A percentile compares a stretch with the other conserved stretches of the same genome.
Evolutionary conservation across 1,140 invertebrate genomes (phyloP).

Genomic region (Panagrolaimus sp.): DNA sequence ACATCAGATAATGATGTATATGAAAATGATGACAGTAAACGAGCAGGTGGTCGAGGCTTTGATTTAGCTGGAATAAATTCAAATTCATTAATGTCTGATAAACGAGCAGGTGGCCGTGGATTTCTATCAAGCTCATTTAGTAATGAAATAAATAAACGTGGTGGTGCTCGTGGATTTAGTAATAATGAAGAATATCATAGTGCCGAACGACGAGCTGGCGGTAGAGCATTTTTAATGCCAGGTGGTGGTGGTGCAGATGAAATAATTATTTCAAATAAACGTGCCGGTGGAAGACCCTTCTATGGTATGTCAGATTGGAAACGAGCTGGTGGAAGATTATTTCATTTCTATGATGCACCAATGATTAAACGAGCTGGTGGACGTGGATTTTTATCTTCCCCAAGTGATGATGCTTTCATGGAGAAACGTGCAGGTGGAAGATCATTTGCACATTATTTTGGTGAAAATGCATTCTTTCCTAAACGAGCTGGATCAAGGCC

Average conservation of each 20-base stretch:
- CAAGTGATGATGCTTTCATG: slow-evolving; percentile 5
- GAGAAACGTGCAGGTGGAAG: slow-evolving; percentile 27
- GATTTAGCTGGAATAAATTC: slow-evolving; percentile 1
- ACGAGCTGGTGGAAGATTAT: slow-evolving; percentile 29
- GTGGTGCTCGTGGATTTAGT: slow-evolving; percentile 15
- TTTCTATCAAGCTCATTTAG: background rate
- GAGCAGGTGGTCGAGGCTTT: slow-evolving; percentile 10
- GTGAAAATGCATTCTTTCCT: slow-evolving; percentile 2
- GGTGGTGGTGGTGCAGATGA: background rate
- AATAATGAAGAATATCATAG: slow-evolving; percentile 9
- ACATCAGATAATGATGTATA: slow-evolving; percentile 1
- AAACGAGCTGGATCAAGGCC: slow-evolving; percentile 14
- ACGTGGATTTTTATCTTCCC: background rate
- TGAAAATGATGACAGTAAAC: background rate
- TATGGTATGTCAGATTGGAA: slow-evolving; percentile 12
- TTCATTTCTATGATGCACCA: slow-evolving; percentile 20
- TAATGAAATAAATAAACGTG: slow-evolving; percentile 19
- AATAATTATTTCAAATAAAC: background rate
- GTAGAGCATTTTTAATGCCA: slow-evolving; percentile 10
- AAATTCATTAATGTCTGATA: slow-evolving; percentile 9
- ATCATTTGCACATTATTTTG: slow-evolving; percentile 5
- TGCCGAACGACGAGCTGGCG: slow-evolving; percentile 15
- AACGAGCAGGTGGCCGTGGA: slow-evolving; percentile 15
- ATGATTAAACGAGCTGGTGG: slow-evolving; percentile 16
- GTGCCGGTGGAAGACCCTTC: slow-evolving; percentile 19